phyloP scores from a whole-genome alignment of 2,113 vertebrate species.

The Cervus canadensis region DNA sequence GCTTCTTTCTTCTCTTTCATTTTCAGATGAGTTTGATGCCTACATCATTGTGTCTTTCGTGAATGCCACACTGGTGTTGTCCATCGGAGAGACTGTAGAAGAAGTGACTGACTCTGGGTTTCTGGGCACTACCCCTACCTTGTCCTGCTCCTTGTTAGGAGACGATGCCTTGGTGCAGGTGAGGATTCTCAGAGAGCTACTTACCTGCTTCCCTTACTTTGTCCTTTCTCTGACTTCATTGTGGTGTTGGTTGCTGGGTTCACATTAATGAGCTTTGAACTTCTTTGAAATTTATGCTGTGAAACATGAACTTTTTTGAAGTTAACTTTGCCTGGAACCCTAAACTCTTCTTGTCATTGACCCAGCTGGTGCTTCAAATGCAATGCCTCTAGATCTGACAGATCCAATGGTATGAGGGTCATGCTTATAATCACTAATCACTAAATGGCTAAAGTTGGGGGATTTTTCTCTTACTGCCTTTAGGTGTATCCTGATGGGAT shows the following conservation, averaged over 20 bases:
- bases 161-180: slow-evolving; percentile 98
- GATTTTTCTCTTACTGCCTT: background rate
- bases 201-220: background rate
- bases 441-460: background rate
- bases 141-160: slow-evolving; percentile 96
- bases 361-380: background rate
- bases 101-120: slow-evolving; percentile 99
- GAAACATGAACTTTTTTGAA: background rate
- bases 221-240: background rate
- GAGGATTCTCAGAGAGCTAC: background rate
- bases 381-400: background rate
- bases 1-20: slow-evolving; percentile 47
- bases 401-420: background rate
- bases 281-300: background rate
- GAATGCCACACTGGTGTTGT: slow-evolving; percentile 96
- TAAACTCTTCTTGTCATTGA: background rate
- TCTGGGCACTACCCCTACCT: slow-evolving; percentile 96
- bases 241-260: background rate
- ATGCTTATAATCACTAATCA: background rate
- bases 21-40: slow-evolving; percentile 96
- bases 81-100: slow-evolving; percentile 98
- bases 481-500: slow-evolving; percentile 99
- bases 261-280: background rate
- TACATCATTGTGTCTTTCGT: slow-evolving; percentile 99
- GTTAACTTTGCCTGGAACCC: background rate